Percentiles rank a stretch among this genome's conserved stretches.
Evolutionary conservation across 2,888 invertebrate species (phyloP).

Genomic region (Hyposoter dolosus): DNA sequence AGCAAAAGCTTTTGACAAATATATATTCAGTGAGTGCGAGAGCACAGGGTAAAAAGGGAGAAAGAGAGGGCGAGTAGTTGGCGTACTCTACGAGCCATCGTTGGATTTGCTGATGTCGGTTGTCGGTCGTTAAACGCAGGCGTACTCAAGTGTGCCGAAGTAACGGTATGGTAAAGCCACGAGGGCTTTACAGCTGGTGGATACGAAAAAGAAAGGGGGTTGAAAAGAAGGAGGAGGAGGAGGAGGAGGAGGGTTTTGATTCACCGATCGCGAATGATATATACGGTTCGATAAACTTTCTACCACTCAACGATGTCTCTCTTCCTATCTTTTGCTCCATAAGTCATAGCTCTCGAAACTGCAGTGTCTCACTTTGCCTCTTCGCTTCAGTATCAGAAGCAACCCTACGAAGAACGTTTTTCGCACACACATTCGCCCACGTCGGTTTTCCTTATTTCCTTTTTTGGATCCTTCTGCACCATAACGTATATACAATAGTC

Average conservation of each 20-base stretch:
- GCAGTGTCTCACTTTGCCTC: conserved; percentile 42
- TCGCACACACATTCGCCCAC: conserved; percentile 21
- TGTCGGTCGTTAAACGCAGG: conserved; percentile 82
- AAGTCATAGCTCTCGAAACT: conserved; percentile 56
- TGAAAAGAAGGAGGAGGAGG: neutral
- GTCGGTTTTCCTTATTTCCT: conserved; percentile 21
- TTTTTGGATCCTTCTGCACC: conserved; percentile 35
- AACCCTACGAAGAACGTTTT: conserved; percentile 17
- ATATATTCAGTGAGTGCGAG: neutral
- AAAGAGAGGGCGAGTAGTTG: neutral
- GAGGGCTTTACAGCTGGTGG: conserved; percentile 23
- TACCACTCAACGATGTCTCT: conserved; percentile 55
- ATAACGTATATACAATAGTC: conserved; percentile 13
- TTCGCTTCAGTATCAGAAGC: conserved; percentile 47
- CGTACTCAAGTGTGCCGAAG: conserved; percentile 80
- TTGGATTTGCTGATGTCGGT: conserved; percentile 52
- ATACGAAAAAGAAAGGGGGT: conserved; percentile 20
- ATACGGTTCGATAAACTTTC: conserved; percentile 72
- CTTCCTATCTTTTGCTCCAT: conserved; percentile 48
- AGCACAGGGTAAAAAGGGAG: conserved; percentile 6
- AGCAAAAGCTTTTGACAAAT: neutral
- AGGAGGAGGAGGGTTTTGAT: conserved; percentile 22
- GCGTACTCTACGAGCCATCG: conserved; percentile 3
- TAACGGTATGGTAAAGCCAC: conserved; percentile 82
- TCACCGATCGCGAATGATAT: conserved; percentile 69